These are phyloP conservation scores for Cryptops parisi DNA, from an alignment of 2,888 invertebrate species.

Conservation along the genomic window DNA sequence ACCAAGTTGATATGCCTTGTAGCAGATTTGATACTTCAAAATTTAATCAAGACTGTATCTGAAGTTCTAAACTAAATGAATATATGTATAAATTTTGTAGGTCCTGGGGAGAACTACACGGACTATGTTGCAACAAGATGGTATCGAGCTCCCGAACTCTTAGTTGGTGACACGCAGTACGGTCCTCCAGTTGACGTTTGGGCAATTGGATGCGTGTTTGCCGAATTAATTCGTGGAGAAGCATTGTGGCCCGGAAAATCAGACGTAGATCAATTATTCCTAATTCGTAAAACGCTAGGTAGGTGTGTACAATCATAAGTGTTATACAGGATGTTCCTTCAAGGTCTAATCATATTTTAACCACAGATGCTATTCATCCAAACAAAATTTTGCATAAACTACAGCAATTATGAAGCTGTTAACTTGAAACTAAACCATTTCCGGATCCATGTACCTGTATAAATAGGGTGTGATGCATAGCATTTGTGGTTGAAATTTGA, in stretches of 20 bases:
- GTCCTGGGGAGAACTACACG: constrained; percentile 94
- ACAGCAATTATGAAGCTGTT: too few relatives aligned
- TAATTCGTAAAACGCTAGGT: constrained; percentile 83
- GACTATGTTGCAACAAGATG: constrained; percentile 98
- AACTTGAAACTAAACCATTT: too few relatives aligned
- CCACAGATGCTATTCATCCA: too few relatives aligned
- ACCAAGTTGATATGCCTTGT: too few relatives aligned
- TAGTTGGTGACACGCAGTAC: constrained; percentile 81
- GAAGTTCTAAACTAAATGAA: not conserved
- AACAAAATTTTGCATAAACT: too few relatives aligned
- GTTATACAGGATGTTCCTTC: too few relatives aligned
- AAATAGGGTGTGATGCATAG: too few relatives aligned
- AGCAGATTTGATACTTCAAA: not conserved
- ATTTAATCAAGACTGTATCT: not conserved
- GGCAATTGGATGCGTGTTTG: constrained; percentile 91
- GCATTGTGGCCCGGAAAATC: constrained; percentile 98
- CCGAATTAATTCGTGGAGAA: constrained; percentile 70
- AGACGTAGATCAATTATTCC: constrained; percentile 93
- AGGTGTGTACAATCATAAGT: constrained; percentile 2
- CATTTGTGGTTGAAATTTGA: too few relatives aligned
- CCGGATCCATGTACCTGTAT: too few relatives aligned
- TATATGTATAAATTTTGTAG: constrained; percentile 35
- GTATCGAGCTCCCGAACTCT: constrained; percentile 93
- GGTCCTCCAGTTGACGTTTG: constrained; percentile 75
- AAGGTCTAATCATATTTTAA: too few relatives aligned